Conservation (phyloP, 2,797 vertebrate genomes). For the Manis pentadactyla region DNA sequence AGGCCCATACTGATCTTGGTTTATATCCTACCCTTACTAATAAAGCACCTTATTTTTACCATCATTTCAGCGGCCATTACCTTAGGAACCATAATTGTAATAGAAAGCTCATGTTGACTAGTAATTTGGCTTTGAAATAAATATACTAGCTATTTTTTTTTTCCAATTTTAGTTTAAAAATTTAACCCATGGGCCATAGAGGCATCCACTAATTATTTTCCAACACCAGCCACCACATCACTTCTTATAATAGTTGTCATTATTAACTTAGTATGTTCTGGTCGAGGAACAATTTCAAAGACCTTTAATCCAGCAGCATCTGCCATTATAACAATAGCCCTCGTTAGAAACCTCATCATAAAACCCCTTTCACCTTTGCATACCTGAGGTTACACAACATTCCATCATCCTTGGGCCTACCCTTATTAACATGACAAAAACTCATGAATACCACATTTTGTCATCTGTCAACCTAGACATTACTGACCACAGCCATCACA, state of each 20-base stretch:
- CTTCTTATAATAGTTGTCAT: too few relatives aligned
- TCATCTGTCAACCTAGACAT: not conserved
- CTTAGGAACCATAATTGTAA: not conserved
- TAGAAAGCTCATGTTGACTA: not conserved
- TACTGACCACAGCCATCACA: accelerated
- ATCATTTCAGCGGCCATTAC: not conserved
- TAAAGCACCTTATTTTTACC: not conserved
- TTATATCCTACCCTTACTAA: not conserved
- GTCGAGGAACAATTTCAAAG: too few relatives aligned
- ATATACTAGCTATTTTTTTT: not conserved
- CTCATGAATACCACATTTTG: too few relatives aligned
- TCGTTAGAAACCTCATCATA: too few relatives aligned
- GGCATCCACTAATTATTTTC: not conserved
- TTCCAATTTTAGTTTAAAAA: not conserved
- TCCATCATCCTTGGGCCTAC: too few relatives aligned
- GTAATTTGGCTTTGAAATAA: not conserved
- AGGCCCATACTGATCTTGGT: not conserved
- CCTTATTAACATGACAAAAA: too few relatives aligned
- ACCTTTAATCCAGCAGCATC: too few relatives aligned
- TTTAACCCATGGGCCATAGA: not conserved
- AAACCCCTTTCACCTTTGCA: too few relatives aligned
- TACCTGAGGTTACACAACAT: too few relatives aligned
- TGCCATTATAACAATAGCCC: too few relatives aligned
- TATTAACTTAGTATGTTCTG: too few relatives aligned
- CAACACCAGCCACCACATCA: not conserved